Evolutionary conservation across 2,113 vertebrate genomes (phyloP), one percentile per base, ranked within the genome.

Genomic region (Otis tarda): DNA sequence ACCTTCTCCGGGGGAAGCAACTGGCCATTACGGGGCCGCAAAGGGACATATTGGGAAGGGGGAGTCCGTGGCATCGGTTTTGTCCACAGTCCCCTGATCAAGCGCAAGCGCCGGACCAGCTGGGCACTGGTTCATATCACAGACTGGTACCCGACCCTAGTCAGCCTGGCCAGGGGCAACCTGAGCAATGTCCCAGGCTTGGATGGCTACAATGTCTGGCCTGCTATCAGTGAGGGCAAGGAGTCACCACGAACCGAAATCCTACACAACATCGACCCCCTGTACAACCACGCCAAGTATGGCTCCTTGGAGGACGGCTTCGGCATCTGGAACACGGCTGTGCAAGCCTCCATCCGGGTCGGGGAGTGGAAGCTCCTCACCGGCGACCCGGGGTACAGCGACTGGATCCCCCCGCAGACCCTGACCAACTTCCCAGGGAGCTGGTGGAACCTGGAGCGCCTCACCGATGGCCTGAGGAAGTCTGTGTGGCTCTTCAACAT

Each of bases 31-130:
- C 97, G 99, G 56, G 99, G 99, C 33, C 99, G 99, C 59, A 99
- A 99, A 96, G 99, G 99, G 64, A 99, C 99, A 0, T 99, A 99
- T 80, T 99, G 99, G 99, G 99, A 99, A 94, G 99, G 99, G 2
- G 99, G 99, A 1, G 96, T 99, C 47, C 98, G 99, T 8, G 99
- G 99, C 49, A 97, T 99, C 1, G 99, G 99, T 27, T 99, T 99
- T 12, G 98, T 99, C 41, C 99, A 99, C 80, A 99, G 99, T 74
- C 99, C 99, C 35, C 96, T 99, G 63, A 98, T 99, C 85, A 98
- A 98, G 95, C 98, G 95, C 70, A 99, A 98, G 88, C 98, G 97
- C 18, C 97, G 98, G 86, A 99, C 99, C 55, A 99, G 99, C 94
- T 98, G 98, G 95, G 98, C 99, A 0, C 94, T 99, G 89, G 97